phyloP scores from a whole-genome alignment of 92 coral and sea anemone species.

The Desmophyllum pertusum region DNA sequence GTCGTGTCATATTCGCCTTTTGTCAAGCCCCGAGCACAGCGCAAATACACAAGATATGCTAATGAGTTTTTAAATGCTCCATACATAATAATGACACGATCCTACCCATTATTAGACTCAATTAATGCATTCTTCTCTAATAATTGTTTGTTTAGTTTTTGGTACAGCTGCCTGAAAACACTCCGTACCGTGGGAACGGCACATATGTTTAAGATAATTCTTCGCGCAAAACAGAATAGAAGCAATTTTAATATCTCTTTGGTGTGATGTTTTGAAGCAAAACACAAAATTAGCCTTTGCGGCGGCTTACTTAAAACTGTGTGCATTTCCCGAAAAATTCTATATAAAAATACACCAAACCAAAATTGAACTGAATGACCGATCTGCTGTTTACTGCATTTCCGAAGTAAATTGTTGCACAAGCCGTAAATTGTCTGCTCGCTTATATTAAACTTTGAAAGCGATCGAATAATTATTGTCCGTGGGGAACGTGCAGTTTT shows the following conservation, averaged over 20 bases:
- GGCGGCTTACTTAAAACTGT: background rate
- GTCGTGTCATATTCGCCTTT: constrained; percentile 41
- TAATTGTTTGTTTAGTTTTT: constrained; percentile 86
- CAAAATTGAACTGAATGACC: background rate
- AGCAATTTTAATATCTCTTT: constrained; percentile 26
- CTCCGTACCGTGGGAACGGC: constrained; percentile 85
- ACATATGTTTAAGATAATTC: constrained; percentile 71
- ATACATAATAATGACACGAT: constrained; percentile 70
- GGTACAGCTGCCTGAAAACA: constrained; percentile 77
- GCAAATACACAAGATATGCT: constrained; percentile 73
- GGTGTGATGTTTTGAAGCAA: background rate
- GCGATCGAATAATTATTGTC: too few species aligned
- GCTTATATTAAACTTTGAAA: background rate
- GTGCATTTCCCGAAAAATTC: background rate
- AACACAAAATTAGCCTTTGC: background rate
- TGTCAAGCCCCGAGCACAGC: constrained; percentile 38
- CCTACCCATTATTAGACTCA: constrained; percentile 65
- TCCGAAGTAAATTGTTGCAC: background rate
- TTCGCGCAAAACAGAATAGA: constrained; percentile 47
- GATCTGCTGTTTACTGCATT: background rate
- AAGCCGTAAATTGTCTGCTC: background rate
- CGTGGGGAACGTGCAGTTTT: background rate
- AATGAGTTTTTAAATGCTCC: constrained; percentile 75
- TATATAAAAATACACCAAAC: background rate
- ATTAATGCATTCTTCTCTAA: constrained; percentile 86